Conservation (phyloP, 2,113 vertebrate genomes). For the Antechinus stuartii region DNA sequence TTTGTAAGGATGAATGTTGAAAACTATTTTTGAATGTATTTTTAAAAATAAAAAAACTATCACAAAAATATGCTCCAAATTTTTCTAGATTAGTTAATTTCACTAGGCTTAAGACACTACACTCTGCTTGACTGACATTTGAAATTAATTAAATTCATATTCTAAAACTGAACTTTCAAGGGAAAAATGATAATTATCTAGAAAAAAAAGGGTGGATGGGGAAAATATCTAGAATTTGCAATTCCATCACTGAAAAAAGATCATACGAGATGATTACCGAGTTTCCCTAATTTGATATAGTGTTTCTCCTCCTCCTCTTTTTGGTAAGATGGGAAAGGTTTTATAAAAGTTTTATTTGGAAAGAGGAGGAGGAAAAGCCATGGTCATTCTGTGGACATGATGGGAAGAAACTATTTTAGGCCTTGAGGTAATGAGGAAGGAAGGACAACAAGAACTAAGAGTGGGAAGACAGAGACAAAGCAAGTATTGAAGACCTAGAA, state of each 20-base stretch:
- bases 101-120: neutral
- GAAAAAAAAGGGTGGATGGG: neutral
- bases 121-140: neutral
- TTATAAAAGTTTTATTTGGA: conserved; percentile 1
- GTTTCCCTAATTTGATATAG: neutral
- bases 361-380: neutral
- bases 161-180: neutral
- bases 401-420: neutral
- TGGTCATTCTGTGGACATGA: neutral
- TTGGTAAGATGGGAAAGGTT: conserved; percentile 20
- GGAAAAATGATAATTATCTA: neutral
- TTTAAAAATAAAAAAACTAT: too few species aligned
- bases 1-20: too few species aligned
- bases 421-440: conserved; percentile 1
- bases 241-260: neutral
- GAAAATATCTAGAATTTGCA: neutral
- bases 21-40: too few species aligned
- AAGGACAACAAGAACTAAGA: neutral
- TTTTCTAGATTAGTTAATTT: neutral
- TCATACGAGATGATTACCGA: neutral
- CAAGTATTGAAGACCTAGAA: neutral
- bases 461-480: neutral
- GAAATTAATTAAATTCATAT: too few species aligned
- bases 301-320: neutral
- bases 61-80: neutral